A percentile compares a stretch with the other conserved stretches of the same genome.
Conservation (phyloP, 2,888 invertebrate genomes). For the Smittia aterrima region DNA sequence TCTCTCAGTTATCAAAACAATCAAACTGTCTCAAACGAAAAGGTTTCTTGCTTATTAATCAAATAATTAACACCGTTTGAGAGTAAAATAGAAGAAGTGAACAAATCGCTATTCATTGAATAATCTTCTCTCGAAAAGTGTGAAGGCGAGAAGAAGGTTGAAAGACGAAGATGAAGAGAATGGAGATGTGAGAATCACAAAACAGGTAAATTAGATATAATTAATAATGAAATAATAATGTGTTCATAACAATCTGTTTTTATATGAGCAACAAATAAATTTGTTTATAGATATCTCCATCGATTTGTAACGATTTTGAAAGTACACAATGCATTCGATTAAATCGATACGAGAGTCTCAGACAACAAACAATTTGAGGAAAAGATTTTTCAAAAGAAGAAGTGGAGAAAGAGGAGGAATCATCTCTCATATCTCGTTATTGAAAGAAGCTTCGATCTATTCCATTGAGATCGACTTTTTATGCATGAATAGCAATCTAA, state of each 20-base stretch:
- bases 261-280: constrained; percentile 3
- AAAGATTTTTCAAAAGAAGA: background rate
- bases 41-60: background rate
- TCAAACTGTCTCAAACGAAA: no score
- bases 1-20: no score
- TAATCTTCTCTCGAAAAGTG: background rate
- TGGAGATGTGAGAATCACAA: constrained; percentile 2
- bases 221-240: constrained; percentile 10
- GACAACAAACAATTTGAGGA: background rate
- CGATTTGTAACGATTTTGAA: constrained; percentile 12
- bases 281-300: background rate
- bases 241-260: background rate
- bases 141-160: background rate
- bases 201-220: background rate
- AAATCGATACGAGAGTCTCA: background rate
- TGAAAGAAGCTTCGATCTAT: background rate
- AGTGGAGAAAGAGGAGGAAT: background rate
- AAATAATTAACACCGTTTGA: constrained; percentile 1
- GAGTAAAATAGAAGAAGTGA: background rate
- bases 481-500: background rate
- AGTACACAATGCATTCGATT: background rate
- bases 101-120: background rate
- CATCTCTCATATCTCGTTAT: background rate
- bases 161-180: background rate
- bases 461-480: background rate